A percentile compares a stretch with the other conserved stretches of the same genome.
Evolutionary conservation across 1,140 invertebrate genomes (phyloP).

Genomic region (Drosophila lowei): DNA sequence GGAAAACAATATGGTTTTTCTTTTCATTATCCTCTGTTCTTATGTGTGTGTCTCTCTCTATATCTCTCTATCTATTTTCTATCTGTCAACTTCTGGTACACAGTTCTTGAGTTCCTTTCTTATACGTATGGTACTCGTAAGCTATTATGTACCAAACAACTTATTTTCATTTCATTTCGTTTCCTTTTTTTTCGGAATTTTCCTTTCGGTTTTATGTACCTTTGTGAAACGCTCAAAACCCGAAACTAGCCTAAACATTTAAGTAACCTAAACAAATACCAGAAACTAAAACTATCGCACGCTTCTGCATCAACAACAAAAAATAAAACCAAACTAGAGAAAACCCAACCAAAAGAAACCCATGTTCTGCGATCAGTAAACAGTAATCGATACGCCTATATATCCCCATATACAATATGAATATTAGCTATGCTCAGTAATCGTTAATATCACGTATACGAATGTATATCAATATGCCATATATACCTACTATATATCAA

Average conservation of each 20-base stretch:
- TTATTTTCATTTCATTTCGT: slow-evolving; percentile 14
- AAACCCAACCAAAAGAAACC: slow-evolving; percentile 51
- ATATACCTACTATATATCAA: slow-evolving; percentile 45
- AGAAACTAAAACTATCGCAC: slow-evolving; percentile 76
- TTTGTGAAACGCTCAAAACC: slow-evolving; percentile 76
- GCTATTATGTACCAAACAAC: slow-evolving; percentile 37
- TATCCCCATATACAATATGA: slow-evolving; percentile 53
- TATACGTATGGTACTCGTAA: slow-evolving; percentile 9
- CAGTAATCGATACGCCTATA: slow-evolving; percentile 69
- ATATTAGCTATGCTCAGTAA: slow-evolving; percentile 75
- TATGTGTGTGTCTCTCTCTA: slow-evolving; percentile 39
- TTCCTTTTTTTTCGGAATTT: slow-evolving; percentile 27
- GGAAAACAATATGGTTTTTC: slow-evolving; percentile 18
- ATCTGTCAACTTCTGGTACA: slow-evolving; percentile 45
- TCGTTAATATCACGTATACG: slow-evolving; percentile 74
- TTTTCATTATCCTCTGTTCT: slow-evolving; percentile 45
- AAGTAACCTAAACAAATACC: slow-evolving; percentile 68
- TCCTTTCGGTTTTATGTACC: slow-evolving; percentile 60
- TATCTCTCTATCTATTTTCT: background rate
- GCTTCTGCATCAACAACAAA: slow-evolving; percentile 80
- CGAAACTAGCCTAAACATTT: slow-evolving; percentile 76
- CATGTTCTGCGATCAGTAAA: slow-evolving; percentile 77
- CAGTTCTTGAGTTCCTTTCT: slow-evolving; percentile 27
- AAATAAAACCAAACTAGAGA: slow-evolving; percentile 35
- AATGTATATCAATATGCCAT: slow-evolving; percentile 43